Base-by-base conservation (phyloP, 2,888 invertebrate genomes). In the Timema podura region DNA sequence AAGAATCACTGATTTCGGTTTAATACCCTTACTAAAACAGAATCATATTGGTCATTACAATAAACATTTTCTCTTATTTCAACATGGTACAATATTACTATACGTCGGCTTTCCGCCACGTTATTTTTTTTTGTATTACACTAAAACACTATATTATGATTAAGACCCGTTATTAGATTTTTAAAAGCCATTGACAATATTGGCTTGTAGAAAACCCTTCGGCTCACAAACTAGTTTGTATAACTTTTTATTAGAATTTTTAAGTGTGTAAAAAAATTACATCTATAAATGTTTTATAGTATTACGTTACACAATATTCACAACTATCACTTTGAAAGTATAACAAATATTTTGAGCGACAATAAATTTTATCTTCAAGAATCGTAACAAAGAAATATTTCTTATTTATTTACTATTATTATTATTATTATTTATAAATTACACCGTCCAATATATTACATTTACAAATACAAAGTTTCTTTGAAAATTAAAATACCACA, bases 101-200 rank as follows among this genome's bases (percentile, higher is more conserved):
- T 30, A 30, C 30, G 1, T 30, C 1, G 30, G 30, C 30, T 30
- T 30, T 30, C 2, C 61, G 45, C 61, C 30, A 61, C 61, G 45
- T n/a, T 13, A 11, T 61, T 61, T 51, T 61, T 61, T 30, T 44
- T 61, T 44, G 16, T 61, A 44, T 61, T 45, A 61, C 45, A 9
- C 45, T 61, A 61, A 61, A 61, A 61, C 61, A 30, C 61, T 61
- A 61, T 44, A 13, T 16, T 61, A 13, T 30, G 44, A 61, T 61
- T 61, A 69, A 67, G 72, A 72, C 72, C 72, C 72, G 72, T 72
- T 65, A 70, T 72, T 61, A 65, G 47, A 66, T 67, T 70, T 54
- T 67, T 59, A 68, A 72, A 71, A 70, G 68, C 68, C 65, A 65
- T 72, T 68, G 67, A 70, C 67, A 72, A 65, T 65, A 48, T 51